Percentiles rank a stretch among this genome's conserved stretches.
Evolutionary conservation across 1,140 invertebrate species (phyloP).

Genomic region (Mercenaria mercenaria): DNA sequence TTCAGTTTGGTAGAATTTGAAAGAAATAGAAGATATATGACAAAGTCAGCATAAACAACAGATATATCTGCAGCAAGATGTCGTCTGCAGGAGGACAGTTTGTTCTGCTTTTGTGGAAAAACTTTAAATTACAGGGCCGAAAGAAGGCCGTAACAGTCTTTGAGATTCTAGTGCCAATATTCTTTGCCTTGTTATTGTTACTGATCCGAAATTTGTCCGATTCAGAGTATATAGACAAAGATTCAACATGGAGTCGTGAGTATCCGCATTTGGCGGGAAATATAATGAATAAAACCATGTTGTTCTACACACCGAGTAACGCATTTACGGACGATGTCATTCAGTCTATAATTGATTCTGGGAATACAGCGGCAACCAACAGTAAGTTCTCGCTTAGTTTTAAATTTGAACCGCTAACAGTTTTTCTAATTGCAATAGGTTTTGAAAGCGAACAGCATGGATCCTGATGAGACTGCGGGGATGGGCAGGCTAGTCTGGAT

Average conservation of each 20-base stretch:
- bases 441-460: too few relatives aligned
- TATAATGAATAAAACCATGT: neutral
- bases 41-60: neutral
- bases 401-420: neutral
- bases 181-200: conserved; percentile 79
- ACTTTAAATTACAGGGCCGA: conserved; percentile 79
- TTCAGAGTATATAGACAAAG: conserved; percentile 62
- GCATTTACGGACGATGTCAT: conserved; percentile 59
- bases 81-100: conserved; percentile 71
- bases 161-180: conserved; percentile 79
- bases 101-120: conserved; percentile 82
- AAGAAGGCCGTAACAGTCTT: conserved; percentile 77
- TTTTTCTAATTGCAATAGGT: neutral
- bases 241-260: conserved; percentile 61
- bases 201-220: conserved; percentile 71
- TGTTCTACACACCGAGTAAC: conserved; percentile 64
- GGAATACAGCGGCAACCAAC: neutral
- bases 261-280: conserved; percentile 7
- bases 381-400: conserved; percentile 36
- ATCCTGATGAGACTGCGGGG: too few relatives aligned
- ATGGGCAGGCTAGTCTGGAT: too few relatives aligned
- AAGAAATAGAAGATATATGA: neutral
- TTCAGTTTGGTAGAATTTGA: neutral
- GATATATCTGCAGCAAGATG: neutral
- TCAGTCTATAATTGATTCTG: conserved; percentile 7